Evolutionary conservation across 2,797 vertebrate species (phyloP), one percentile per base, ranked within the genome.

Genomic region (Florisuga fusca): DNA sequence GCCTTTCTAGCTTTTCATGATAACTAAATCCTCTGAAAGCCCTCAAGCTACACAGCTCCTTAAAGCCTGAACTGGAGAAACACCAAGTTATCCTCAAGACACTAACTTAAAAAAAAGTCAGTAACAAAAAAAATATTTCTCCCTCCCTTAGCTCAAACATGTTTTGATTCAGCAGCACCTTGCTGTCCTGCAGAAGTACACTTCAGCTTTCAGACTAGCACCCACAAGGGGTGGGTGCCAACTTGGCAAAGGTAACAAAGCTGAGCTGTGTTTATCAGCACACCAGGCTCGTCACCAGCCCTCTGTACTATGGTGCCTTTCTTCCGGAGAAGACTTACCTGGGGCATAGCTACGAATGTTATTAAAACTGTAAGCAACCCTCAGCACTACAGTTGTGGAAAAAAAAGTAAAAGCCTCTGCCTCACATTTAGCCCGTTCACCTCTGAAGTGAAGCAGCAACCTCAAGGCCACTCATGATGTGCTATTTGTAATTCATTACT

Each of bases 161-260:
- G 7, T 8, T 59, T 48, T 0, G 1, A n/a, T 41, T 54, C 45
- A 54, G 59, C 46, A 50, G 33, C 23, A 31, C 33, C 74, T 48
- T 7, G 12, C 29, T 12, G 38, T 19, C 38, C 21, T 19, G 25
- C 34, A 50, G 48, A 20, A n/a, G 22, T 3, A 23, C 25, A 19
- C 31, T 54, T 31, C 45, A 54, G 74, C 74, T 75, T 63, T 54
- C 71, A 59, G 19, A 26, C 14, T 2, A 29, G 31, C 57, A 43
- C 20, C 31, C 14, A 10, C 25, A 16, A 29, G 2, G 14, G 20
- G 38, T 20, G 0, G 7, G 43, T 80, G 89, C 84, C 93, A 94
- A 58, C 61, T 83, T 86, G 91, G 93, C 93, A 94, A 48, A 77
- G 76, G 73, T 58, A 66, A 75, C 59, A 87, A 81, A 84, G 72